Conservation (phyloP, 2,797 vertebrate species). For the Lepidocolaptes lacrymiger region DNA sequence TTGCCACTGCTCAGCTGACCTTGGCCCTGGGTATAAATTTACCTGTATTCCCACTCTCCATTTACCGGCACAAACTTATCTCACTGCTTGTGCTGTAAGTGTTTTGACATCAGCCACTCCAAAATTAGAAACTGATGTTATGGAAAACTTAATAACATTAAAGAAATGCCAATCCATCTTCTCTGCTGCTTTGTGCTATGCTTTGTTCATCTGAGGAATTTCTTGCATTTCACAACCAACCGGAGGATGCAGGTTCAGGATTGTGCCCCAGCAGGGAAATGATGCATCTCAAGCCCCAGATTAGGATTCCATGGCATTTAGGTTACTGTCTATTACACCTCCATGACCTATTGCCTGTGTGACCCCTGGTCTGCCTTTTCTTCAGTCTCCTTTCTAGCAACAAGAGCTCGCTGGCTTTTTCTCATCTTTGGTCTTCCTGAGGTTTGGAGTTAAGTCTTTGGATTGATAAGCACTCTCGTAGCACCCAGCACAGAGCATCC, state of each 20-base stretch:
- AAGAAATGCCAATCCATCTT: constrained; percentile 20
- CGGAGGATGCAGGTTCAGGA: background rate
- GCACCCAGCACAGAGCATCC: background rate
- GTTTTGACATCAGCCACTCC: constrained; percentile 53
- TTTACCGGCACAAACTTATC: background rate
- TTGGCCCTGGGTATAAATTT: background rate
- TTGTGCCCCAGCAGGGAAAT: background rate
- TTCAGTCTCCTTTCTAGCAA: background rate
- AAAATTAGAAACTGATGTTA: constrained; percentile 55
- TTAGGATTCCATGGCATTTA: background rate
- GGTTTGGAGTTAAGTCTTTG: background rate
- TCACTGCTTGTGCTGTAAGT: constrained; percentile 8
- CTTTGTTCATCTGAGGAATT: background rate
- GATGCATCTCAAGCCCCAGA: background rate
- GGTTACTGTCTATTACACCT: background rate
- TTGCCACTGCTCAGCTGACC: background rate
- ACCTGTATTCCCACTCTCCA: background rate
- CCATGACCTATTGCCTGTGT: background rate
- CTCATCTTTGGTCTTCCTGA: background rate
- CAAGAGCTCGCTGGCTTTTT: background rate
- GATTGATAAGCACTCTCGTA: background rate
- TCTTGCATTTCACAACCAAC: background rate
- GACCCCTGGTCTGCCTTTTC: background rate
- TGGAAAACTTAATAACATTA: constrained; percentile 22
- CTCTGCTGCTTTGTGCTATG: background rate